Evolutionary conservation across 2,113 vertebrate genomes (phyloP), one percentile per base, ranked within the genome.

Genomic region (Petroica traversi): DNA sequence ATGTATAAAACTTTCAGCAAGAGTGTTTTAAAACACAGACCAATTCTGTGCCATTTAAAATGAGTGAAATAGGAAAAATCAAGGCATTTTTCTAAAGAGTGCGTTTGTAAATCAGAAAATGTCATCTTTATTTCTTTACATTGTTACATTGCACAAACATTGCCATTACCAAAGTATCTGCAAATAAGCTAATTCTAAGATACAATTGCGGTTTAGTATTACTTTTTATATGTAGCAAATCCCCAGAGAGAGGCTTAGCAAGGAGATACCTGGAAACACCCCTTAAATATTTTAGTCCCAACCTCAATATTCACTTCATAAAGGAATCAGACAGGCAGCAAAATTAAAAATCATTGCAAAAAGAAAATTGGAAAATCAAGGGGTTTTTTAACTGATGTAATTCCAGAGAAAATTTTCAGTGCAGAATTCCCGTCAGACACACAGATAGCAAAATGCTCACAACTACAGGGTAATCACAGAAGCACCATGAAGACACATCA

Each of bases 1-100:
- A 92, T 14, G 55, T 95, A 94, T 94, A 94, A 95, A 94, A 88
- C 79, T 85, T 93, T 76, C 62, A 91, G 54, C 51, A 88, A 64
- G 88, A 66, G 33, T 19, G 4, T 48, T 88, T 94, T 61, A 88
- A 94, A 89, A 71, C 19, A 66, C 41, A 63, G 31, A 61, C 9
- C 1, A 2, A 74, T 78, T 86, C 64, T 90, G 29, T 82, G n/a
- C 9, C 14, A 51, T 85, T 83, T 80, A n/a, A 78, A 81, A 91
- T 67, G 17, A 54, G 9, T 69, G 55, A 74, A 33, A 83, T 8
- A 69, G 19, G 62, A 89, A 76, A 86, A 74, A 88, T 61, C 40
- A 86, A 81, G 51, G 14, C 6, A 48, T 92, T 84, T 93, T 88
- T n/a, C 59, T 88, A 48, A 67, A 88, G 74, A 63, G 12, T 68